These are phyloP conservation scores for Pipistrellus pygmaeus DNA, from an alignment of 2,797 vertebrate species.

Conservation along the genomic window DNA sequence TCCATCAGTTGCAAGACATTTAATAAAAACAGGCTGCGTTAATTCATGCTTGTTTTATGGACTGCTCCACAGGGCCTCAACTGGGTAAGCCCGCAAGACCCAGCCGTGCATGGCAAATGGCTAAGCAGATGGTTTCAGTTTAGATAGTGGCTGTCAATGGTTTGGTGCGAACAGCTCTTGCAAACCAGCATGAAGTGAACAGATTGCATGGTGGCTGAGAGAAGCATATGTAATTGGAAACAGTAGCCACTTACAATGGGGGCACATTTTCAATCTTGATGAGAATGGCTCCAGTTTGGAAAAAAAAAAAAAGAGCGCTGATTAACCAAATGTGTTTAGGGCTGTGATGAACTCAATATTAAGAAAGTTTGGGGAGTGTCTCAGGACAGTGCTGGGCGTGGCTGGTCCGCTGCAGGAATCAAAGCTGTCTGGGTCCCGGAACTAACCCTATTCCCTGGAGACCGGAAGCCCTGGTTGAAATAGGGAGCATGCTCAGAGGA, in stretches of 20 bases:
- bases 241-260: conserved; percentile 79
- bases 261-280: conserved; percentile 71
- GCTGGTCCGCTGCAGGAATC: conserved; percentile 18
- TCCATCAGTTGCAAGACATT: conserved; percentile 68
- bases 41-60: conserved; percentile 81
- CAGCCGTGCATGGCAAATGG: conserved; percentile 73
- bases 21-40: conserved; percentile 75
- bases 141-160: conserved; percentile 79
- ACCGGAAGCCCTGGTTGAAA: background rate
- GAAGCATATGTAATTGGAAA: conserved; percentile 77
- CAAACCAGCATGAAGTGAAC: conserved; percentile 72
- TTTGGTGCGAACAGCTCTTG: conserved; percentile 73
- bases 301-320: conserved; percentile 64
- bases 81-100: conserved; percentile 72
- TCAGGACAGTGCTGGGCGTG: conserved; percentile 34
- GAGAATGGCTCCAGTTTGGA: conserved; percentile 55
- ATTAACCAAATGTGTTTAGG: conserved; percentile 78
- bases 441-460: background rate
- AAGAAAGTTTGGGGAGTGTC: conserved; percentile 57
- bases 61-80: conserved; percentile 76
- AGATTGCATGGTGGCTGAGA: conserved; percentile 77
- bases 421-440: conserved; percentile 45
- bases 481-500: background rate
- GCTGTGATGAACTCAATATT: conserved; percentile 68
- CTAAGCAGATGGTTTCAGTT: conserved; percentile 75